These are phyloP conservation scores for Eledone cirrhosa DNA, from an alignment of 2,888 invertebrate species.

Conservation along the genomic window DNA sequence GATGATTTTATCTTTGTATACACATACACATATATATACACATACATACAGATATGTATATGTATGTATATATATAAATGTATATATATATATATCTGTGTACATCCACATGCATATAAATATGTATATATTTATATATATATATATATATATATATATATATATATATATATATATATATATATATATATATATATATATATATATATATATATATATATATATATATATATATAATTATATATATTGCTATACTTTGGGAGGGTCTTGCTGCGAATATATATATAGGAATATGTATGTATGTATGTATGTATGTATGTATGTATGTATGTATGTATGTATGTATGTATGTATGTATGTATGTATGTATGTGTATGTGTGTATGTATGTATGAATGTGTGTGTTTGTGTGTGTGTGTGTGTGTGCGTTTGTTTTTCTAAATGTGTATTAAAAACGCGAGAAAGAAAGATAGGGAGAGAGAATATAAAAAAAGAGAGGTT, in stretches of 20 bases:
- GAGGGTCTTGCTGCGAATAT: no score
- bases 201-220: slow-evolving; percentile 18
- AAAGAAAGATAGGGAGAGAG: no score
- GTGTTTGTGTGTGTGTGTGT: not conserved
- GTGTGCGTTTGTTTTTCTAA: no score
- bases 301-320: not conserved
- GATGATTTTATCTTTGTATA: not conserved
- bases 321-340: not conserved
- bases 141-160: not conserved
- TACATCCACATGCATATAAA: not conserved
- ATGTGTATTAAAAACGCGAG: no score
- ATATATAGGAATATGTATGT: no score
- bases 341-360: not conserved
- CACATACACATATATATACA: not conserved
- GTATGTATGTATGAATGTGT: not conserved
- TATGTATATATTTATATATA: not conserved
- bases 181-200: not conserved
- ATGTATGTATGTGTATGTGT: not conserved
- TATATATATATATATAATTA: no score
- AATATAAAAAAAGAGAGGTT: no score
- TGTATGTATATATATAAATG: not conserved
- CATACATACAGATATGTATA: not conserved
- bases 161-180: not conserved
- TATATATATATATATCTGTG: not conserved
- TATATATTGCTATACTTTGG: no score